Percentiles rank a stretch among this genome's conserved stretches.
These are phyloP conservation scores for Brevimyrus niger DNA, from an alignment of 2,113 vertebrate species.

Conservation along the genomic window DNA sequence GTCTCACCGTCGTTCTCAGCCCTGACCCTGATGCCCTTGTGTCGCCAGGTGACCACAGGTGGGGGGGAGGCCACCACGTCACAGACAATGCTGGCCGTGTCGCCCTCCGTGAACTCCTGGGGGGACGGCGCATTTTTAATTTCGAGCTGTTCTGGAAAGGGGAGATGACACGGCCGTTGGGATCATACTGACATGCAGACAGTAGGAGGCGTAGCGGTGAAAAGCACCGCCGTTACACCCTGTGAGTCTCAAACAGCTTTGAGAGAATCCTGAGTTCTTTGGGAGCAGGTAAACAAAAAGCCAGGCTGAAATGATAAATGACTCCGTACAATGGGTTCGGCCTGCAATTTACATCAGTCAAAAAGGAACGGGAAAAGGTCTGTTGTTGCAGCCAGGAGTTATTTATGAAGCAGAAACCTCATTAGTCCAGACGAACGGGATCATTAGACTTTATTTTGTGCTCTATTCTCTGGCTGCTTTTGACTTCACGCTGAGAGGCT, in stretches of 20 bases:
- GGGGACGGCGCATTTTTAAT: constrained; percentile 89
- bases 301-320: neutral
- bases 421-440: constrained; percentile 56
- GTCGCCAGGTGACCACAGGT: constrained; percentile 88
- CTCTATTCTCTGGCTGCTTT: constrained; percentile 38
- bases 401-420: constrained; percentile 35
- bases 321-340: neutral
- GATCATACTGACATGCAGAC: neutral
- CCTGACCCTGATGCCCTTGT: constrained; percentile 77
- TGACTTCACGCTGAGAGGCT: constrained; percentile 52
- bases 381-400: constrained; percentile 50
- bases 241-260: neutral
- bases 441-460: constrained; percentile 47
- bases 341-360: neutral
- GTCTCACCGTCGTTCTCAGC: constrained; percentile 88
- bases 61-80: constrained; percentile 85
- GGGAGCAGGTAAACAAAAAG: neutral
- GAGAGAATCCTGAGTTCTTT: neutral
- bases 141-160: constrained; percentile 83
- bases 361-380: constrained; percentile 23
- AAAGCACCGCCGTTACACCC: neutral
- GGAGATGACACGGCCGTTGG: neutral
- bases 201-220: neutral
- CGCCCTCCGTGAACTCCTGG: constrained; percentile 90
- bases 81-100: constrained; percentile 81